These are phyloP conservation scores for Oasisia sp. DNA, from an alignment of 2,888 invertebrate genomes.

Conservation along the genomic window DNA sequence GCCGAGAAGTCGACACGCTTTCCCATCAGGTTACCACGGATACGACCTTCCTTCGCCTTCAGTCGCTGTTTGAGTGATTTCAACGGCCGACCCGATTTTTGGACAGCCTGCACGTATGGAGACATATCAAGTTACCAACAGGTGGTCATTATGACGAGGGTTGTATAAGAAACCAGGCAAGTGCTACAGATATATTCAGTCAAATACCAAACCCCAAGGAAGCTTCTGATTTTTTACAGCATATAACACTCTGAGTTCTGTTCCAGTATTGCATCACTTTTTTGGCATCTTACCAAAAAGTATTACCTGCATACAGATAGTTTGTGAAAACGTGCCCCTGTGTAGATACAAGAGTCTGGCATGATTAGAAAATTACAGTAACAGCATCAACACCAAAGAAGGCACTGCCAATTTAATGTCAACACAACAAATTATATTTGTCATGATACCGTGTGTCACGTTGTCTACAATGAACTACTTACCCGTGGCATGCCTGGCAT, in stretches of 20 bases:
- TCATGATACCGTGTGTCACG: not conserved
- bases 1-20: conserved; percentile 99
- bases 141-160: not conserved
- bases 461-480: conserved; percentile 18
- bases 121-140: not conserved
- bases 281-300: not conserved
- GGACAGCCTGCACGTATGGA: conserved; percentile 79
- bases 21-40: conserved; percentile 99
- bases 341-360: not conserved
- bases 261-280: not conserved
- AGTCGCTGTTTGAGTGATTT: conserved; percentile 95
- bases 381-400: not conserved
- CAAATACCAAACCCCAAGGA: not conserved
- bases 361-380: not conserved
- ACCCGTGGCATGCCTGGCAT: conserved; percentile 83
- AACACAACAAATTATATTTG: not conserved
- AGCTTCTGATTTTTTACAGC: not conserved
- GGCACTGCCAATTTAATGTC: not conserved
- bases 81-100: conserved; percentile 97
- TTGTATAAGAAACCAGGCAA: not conserved
- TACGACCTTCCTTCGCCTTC: conserved; percentile 98
- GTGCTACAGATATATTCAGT: not conserved
- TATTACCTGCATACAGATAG: not conserved
- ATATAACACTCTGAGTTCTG: not conserved
- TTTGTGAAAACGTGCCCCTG: not conserved